Percentiles rank a stretch among this genome's conserved stretches.
Evolutionary conservation across 2,113 vertebrate genomes (phyloP).

Genomic region (Elgaria multicarinata): DNA sequence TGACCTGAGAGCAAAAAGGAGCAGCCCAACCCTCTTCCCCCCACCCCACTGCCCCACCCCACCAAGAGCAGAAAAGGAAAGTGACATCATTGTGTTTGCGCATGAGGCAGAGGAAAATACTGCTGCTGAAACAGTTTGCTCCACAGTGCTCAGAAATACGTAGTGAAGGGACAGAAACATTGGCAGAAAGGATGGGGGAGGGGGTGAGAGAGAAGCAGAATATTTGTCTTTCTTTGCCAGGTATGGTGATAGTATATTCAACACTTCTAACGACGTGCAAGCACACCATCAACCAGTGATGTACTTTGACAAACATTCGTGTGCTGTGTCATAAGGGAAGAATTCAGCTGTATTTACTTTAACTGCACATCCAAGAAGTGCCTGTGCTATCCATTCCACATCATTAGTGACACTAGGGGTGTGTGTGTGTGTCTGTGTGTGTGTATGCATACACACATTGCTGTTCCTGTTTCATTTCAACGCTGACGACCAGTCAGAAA

Average conservation of each 20-base stretch:
- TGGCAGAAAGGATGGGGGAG: neutral
- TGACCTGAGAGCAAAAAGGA: slow-evolving; percentile 44
- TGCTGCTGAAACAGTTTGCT: slow-evolving; percentile 22
- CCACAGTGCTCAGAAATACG: neutral
- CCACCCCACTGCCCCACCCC: too few relatives aligned
- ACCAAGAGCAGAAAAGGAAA: slow-evolving; percentile 26
- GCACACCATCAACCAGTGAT: neutral
- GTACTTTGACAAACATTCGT: neutral
- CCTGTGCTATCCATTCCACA: neutral
- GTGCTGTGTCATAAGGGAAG: neutral
- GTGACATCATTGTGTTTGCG: slow-evolving; percentile 67
- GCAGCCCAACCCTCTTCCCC: neutral
- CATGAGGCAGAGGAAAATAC: slow-evolving; percentile 25
- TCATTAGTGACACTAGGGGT: neutral
- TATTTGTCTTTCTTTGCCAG: neutral
- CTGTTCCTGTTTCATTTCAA: slow-evolving; percentile 63
- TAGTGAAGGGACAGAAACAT: neutral
- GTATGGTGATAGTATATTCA: neutral
- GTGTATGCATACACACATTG: neutral
- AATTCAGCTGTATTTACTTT: neutral
- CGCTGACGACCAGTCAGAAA: slow-evolving; percentile 68
- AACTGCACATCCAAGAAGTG: neutral
- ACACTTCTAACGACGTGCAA: neutral
- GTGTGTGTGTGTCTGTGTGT: neutral
- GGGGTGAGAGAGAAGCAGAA: neutral